Base-by-base conservation (phyloP, 2,797 vertebrate species). In the Spinus olivaceus region DNA sequence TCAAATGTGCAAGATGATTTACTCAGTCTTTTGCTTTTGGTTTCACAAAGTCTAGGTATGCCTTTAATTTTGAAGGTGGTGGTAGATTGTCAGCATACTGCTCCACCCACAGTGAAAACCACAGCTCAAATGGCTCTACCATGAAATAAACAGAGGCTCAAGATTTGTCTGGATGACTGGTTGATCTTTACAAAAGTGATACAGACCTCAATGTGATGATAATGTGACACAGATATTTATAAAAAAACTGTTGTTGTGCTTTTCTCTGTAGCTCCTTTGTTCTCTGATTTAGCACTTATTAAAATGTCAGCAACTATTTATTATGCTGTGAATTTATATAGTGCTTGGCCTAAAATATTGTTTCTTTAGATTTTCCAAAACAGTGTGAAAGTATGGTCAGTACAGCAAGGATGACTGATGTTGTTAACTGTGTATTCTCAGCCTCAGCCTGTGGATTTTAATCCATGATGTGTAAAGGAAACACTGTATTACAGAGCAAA, bases 381-480 rank as follows among this genome's bases (percentile, higher is more conserved):
- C 0, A 1, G 3, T n/a, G 47, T 50, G 57, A 90, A 84, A 17
- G 60, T 65, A 27, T 1, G 4, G 56, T 57, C 70, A 37, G 49
- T 15, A 50, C 21, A 61, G 32, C 56, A 83, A 80, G 23, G 59
- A 53, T 1, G 1, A 70, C 42, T 1, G 1, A 53, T 33, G 50
- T 14, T 46, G 28, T 73, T 72, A 51, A 33, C 9, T 28, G 8
- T 44, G 41, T 6, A 13, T 56, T 81, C 41, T 46, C 28, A 51
- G 8, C 0, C 0, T 14, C 28, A 44, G 8, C 0, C 0, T 14
- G 61, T 37, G 72, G 79, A 60, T 53, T 87, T 92, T 67, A 53
- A 50, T 50, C 14, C 3, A 0, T 8, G 32, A 30, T 44, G 23
- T 67, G 44, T 49, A 67, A 91, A 87, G 66, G 47, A 90, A 96